Base-by-base conservation (phyloP, 2,888 invertebrate genomes). In the Noctua fimbriata region DNA sequence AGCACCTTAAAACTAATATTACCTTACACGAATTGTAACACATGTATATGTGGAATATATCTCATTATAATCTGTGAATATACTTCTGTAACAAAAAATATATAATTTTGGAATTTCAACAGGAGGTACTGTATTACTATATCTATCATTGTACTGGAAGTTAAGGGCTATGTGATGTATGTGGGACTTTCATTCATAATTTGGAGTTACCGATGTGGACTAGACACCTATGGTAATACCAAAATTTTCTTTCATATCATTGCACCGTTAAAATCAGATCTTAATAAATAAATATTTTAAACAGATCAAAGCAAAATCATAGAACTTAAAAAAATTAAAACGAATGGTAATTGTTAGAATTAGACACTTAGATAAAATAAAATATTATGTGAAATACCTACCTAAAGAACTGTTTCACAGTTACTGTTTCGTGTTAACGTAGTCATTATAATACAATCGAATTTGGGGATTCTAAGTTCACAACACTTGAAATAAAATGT, bases 221-320 rank as follows among this genome's bases (percentile, higher is more conserved):
- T 92, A 91, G 90, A 93, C 89, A 88, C 87, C 87, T 28, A 28
- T 84, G 87, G 87, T 87, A 86, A 84, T 84, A 88, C 84, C 78
- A 76, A 85, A 73, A 76, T 79, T 79, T 83, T 84, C 81, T 84
- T 86, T 87, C 85, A 84, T 89, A 89, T 85, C 87, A 93, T 92
- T 93, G 92, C 93, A 95, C 94, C 93, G 89, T 89, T 89, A 86
- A 92, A 93, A 94, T 96, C 96, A 96, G 96, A 96, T 96, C 96
- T 95, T 91, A 92, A 89, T 89, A 91, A 88, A 90, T 90, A 91
- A 92, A 94, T 92, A 94, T 95, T 90, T 94, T 92, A 91, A 93
- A 96, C 96, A 95, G 93, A 96, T 96, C 97, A 97, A 97, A 97
- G 97, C 97, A 97, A 97, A 97, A 97, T 96, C 94, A 97, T 91